Conservation (phyloP, 2,113 vertebrate species). For the Callipepla squamata region DNA sequence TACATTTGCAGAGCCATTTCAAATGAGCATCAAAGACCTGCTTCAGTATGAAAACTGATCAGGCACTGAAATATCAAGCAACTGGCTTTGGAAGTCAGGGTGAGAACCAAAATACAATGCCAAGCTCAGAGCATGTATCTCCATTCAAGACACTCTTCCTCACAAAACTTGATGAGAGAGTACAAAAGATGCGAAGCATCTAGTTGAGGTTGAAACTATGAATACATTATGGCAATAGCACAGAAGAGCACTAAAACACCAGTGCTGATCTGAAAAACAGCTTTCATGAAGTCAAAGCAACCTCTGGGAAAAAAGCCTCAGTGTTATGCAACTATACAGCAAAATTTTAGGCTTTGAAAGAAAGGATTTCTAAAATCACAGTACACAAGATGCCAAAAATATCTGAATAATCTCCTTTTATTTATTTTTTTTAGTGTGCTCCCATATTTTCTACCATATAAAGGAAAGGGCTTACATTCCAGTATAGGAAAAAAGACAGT, state of each 20-base stretch:
- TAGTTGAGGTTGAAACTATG: background rate
- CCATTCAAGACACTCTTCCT: background rate
- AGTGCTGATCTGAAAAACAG: background rate
- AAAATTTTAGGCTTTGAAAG: background rate
- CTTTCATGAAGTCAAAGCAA: background rate
- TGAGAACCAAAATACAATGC: background rate
- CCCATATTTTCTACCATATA: background rate
- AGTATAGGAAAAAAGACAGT: background rate
- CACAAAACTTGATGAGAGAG: background rate
- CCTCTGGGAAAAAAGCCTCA: background rate
- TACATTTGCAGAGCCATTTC: background rate
- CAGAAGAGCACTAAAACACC: background rate
- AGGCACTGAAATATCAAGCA: background rate
- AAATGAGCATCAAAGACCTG: background rate
- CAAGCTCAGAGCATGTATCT: background rate
- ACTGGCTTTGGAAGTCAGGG: background rate
- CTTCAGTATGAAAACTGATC: background rate
- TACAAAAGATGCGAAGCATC: background rate
- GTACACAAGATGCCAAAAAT: background rate
- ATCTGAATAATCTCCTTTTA: background rate
- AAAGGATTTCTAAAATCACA: background rate
- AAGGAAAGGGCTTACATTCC: background rate
- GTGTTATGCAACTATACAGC: background rate
- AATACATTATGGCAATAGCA: background rate
- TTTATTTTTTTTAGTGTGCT: no score